Base-by-base conservation (phyloP, 2,797 vertebrate genomes). In the Poeciliopsis infans region DNA sequence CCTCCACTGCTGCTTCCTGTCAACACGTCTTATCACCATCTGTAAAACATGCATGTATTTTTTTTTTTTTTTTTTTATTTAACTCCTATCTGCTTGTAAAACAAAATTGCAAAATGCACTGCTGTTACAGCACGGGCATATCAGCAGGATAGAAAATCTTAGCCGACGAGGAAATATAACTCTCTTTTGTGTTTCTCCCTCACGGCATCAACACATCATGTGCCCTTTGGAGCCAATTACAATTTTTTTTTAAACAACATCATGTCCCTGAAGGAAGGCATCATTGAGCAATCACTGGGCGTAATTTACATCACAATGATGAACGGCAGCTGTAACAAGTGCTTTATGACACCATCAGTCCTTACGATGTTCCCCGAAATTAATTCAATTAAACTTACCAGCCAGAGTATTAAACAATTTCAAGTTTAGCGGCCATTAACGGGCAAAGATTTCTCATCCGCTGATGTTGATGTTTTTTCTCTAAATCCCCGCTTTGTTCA, bases 331-430 rank as follows among this genome's bases (percentile, higher is more conserved):
- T 88, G 95, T 95, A 95, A 96, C 81, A 86, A 83, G 84, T 92
- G 78, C 47, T 97, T 97, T 98, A 98, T 96, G 97, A 97, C 95
- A 95, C 96, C 96, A 96, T 97, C 97, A 96, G 96, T 93, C 93
- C 96, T 96, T 96, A 98, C 96, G 95, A 95, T 95, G 95, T 96
- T 95, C 95, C 96, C 82, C 85, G 95, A 96, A 97, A 97, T 98
- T 97, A 96, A 98, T 98, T 98, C 96, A 97, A 97, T 98, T 97
- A 97, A 97, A 97, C 96, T 94, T 88, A 95, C 96, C 95, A 94
- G 95, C 93, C 90, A 88, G 88, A 95, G 96, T 96, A 96, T 93
- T 96, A 95, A 93, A 94, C 92, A 92, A 88, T 96, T 97, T 97
- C 94, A 96, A 97, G 96, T 96, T 95, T 94, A 96, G 97, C 93